Evolutionary conservation across 2,113 vertebrate species (phyloP).

Genomic region (Lepus timidus): DNA sequence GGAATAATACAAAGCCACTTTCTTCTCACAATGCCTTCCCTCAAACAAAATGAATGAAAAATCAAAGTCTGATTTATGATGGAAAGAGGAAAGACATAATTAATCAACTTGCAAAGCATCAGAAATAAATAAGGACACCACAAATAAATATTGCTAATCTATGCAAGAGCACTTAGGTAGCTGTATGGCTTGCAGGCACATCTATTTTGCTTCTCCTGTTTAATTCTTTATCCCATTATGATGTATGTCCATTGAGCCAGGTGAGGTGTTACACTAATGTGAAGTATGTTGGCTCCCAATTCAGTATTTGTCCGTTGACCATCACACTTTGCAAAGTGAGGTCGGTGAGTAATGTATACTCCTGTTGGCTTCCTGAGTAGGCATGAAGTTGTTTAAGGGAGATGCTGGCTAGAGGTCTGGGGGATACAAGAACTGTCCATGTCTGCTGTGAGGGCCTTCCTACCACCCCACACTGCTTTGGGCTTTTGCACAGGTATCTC

Average conservation of each 20-base stretch:
- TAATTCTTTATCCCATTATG: conserved; percentile 14
- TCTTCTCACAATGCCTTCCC: conserved; percentile 49
- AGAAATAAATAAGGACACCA: conserved; percentile 51
- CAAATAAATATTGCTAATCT: conserved; percentile 54
- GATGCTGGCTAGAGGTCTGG: not conserved
- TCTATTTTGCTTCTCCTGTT: not conserved
- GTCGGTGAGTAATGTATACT: not conserved
- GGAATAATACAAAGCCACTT: not conserved
- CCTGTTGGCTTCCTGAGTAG: not conserved
- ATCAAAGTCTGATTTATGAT: not conserved
- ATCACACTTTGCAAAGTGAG: not conserved
- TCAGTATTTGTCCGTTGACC: no score
- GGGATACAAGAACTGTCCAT: not conserved
- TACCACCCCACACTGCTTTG: not conserved
- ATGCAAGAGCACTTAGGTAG: not conserved
- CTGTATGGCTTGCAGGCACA: not conserved
- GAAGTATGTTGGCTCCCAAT: not conserved
- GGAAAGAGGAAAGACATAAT: conserved; percentile 43
- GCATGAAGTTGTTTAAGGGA: not conserved
- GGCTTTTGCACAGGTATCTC: not conserved
- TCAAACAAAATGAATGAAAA: conserved; percentile 53
- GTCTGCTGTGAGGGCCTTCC: not conserved
- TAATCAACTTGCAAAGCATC: conserved; percentile 8
- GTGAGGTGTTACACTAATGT: not conserved
- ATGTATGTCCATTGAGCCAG: not conserved